Evolutionary conservation across 2,113 vertebrate genomes (phyloP).

Genomic region (Dasyornis broadbenti): DNA sequence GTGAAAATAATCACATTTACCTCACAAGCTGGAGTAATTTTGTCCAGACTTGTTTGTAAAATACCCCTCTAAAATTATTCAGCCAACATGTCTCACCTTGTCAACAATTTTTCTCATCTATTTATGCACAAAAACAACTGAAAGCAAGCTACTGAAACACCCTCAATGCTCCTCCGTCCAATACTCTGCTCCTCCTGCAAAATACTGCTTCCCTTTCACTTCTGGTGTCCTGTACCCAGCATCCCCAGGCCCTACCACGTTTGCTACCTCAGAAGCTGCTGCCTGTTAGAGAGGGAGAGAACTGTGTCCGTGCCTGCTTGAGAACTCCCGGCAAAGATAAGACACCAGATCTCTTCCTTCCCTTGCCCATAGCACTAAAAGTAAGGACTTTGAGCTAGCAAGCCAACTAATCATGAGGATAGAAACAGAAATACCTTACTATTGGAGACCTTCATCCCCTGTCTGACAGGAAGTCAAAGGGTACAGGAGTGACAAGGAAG

Average conservation of each 20-base stretch:
- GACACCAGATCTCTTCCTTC: neutral
- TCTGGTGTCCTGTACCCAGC: accelerated
- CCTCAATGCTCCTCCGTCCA: accelerated
- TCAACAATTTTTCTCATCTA: neutral
- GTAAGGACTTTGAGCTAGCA: neutral
- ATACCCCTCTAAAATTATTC: neutral
- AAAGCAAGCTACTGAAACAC: neutral
- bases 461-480: neutral
- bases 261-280: neutral
- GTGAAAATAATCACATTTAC: neutral
- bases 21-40: neutral
- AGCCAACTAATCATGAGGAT: accelerated
- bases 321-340: neutral
- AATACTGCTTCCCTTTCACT: neutral
- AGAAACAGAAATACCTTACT: neutral
- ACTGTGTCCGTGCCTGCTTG: accelerated
- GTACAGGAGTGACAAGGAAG: neutral
- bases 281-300: neutral
- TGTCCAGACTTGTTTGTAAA: neutral
- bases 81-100: neutral
- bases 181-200: neutral
- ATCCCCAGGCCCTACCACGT: accelerated
- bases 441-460: accelerated
- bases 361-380: accelerated
- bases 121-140: neutral